Conservation (phyloP, 2,113 vertebrate species). For the Coptodon bakossiorum region DNA sequence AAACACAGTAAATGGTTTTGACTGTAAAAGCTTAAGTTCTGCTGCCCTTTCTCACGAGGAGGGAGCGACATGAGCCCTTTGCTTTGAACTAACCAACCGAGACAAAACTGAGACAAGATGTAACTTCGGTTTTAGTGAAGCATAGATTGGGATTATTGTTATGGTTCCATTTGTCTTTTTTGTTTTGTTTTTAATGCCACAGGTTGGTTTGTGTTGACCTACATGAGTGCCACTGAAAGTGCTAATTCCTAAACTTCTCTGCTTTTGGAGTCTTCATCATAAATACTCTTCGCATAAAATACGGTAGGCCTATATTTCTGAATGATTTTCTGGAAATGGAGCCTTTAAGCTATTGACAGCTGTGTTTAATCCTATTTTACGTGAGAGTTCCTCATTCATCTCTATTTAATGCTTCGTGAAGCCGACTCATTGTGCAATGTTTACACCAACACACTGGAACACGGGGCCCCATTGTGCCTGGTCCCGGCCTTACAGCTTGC, state of each 20-base stretch:
- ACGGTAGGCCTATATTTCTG: background rate
- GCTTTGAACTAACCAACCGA: background rate
- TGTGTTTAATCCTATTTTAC: conserved; percentile 54
- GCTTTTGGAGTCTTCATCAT: background rate
- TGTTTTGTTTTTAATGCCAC: background rate
- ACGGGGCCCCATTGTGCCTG: conserved; percentile 36
- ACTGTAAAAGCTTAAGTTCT: conserved; percentile 45
- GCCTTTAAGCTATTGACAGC: conserved; percentile 37
- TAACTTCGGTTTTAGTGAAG: background rate
- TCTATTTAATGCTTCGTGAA: conserved; percentile 61
- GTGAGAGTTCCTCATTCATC: conserved; percentile 49
- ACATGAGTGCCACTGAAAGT: background rate
- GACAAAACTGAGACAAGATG: background rate
- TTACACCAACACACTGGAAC: conserved; percentile 65
- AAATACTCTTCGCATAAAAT: background rate
- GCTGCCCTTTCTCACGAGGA: conserved; percentile 55
- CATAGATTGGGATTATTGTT: background rate
- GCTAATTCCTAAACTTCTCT: background rate
- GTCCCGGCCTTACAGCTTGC: conserved; percentile 25
- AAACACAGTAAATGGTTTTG: conserved; percentile 64
- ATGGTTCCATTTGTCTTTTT: background rate
- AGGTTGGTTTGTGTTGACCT: background rate
- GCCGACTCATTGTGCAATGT: conserved; percentile 57
- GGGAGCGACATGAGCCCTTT: background rate
- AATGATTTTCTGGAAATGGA: background rate